Percentiles rank a stretch among this genome's conserved stretches.
These are phyloP conservation scores for Hoplodrina blanda DNA, from an alignment of 2,888 invertebrate species.

Conservation along the genomic window DNA sequence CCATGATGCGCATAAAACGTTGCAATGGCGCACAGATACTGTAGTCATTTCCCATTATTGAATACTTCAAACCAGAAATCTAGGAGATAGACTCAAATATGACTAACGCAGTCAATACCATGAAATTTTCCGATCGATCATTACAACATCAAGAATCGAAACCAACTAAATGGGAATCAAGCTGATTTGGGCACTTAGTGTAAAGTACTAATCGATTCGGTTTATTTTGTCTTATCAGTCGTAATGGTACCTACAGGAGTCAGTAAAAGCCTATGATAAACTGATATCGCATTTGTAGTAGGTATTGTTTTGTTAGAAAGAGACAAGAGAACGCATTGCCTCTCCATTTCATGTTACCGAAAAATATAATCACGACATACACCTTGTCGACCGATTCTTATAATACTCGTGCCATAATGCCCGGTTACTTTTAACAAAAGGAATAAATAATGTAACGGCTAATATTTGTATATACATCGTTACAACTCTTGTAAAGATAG, in stretches of 20 bases:
- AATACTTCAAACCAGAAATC: background rate
- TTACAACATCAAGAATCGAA: too few relatives aligned
- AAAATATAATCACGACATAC: background rate
- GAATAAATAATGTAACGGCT: background rate
- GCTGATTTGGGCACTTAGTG: background rate
- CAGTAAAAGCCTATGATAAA: constrained; percentile 31
- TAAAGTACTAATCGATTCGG: constrained; percentile 1
- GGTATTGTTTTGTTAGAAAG: background rate
- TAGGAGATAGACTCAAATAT: too few relatives aligned
- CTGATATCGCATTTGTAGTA: background rate
- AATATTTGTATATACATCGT: background rate
- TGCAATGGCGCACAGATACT: background rate
- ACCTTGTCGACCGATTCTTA: background rate
- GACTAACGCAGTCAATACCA: background rate
- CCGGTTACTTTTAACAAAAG: background rate
- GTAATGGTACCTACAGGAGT: constrained; percentile 4
- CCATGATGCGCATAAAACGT: background rate
- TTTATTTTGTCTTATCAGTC: constrained; percentile 14
- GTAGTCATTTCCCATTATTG: background rate
- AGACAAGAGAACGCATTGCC: background rate
- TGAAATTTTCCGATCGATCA: background rate
- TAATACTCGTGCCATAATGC: background rate
- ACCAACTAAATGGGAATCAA: background rate
- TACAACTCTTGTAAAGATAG: background rate
- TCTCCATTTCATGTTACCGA: background rate